phyloP scores from a whole-genome alignment of 92 coral and sea anemone genomes.

The Porites rus region DNA sequence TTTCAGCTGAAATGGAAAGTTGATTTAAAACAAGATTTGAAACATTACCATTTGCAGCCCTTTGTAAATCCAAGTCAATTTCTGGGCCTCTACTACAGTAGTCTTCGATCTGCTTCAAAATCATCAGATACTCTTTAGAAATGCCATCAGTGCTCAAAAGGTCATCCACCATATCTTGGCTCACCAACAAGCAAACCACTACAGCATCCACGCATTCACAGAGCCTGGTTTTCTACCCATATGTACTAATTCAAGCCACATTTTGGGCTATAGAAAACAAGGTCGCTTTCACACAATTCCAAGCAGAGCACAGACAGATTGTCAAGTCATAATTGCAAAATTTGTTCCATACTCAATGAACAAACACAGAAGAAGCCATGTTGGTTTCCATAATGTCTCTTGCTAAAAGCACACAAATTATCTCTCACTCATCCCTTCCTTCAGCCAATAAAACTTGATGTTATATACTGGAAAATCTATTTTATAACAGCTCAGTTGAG shows the following conservation, averaged over 20 bases:
- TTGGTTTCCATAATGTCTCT: conserved; percentile 25
- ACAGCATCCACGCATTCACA: not conserved
- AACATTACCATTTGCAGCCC: conserved; percentile 54
- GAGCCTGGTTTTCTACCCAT: not conserved
- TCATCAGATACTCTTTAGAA: conserved; percentile 85
- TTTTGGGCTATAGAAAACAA: not conserved
- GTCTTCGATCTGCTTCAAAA: conserved; percentile 87
- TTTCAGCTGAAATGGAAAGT: conserved; percentile 5
- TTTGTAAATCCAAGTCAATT: conserved; percentile 58
- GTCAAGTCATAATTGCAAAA: conserved; percentile 13
- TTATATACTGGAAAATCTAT: conserved; percentile 20
- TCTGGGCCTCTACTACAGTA: conserved; percentile 82
- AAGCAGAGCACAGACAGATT: not conserved
- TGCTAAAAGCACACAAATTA: conserved; percentile 31
- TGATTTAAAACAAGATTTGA: not conserved
- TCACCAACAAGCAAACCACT: conserved; percentile 20
- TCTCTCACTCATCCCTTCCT: not conserved
- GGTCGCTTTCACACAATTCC: not conserved
- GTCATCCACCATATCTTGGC: conserved; percentile 80
- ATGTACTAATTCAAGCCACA: conserved; percentile 10
- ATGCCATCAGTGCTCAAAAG: conserved; percentile 75
- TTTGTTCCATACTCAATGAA: conserved; percentile 7
- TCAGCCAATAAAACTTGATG: conserved; percentile 47
- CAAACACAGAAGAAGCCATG: conserved; percentile 43
- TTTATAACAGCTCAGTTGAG: conserved; percentile 38